Percentiles rank a stretch among this genome's conserved stretches.
These are phyloP conservation scores for Hypothenemus hampei DNA, from an alignment of 1,140 invertebrate species.

Conservation along the genomic window DNA sequence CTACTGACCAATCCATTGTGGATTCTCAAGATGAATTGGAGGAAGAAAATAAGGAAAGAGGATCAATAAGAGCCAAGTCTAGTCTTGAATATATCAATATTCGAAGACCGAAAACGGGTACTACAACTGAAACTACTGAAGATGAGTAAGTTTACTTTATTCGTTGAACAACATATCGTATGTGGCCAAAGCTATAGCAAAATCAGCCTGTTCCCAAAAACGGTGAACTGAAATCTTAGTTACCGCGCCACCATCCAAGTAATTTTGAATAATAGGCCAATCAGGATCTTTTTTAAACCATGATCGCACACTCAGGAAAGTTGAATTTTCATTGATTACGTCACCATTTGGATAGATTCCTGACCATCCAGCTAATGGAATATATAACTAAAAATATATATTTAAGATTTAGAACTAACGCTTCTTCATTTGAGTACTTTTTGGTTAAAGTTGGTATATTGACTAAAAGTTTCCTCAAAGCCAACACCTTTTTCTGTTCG, in stretches of 20 bases:
- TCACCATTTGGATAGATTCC: conserved; percentile 21
- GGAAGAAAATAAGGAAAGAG: not conserved
- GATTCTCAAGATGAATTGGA: too few species aligned
- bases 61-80: conserved; percentile 8
- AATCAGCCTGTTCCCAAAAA: conserved; percentile 24
- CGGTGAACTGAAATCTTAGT: conserved; percentile 15
- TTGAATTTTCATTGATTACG: conserved; percentile 8
- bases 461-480: not conserved
- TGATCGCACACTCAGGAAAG: conserved; percentile 18
- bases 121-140: conserved; percentile 40
- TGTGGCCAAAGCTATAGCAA: conserved; percentile 16
- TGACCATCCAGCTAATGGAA: conserved; percentile 18
- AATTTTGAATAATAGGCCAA: conserved; percentile 17
- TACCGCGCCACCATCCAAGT: conserved; percentile 15
- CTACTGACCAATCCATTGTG: not conserved
- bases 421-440: conserved; percentile 1
- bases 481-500: conserved; percentile 12
- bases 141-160: conserved; percentile 12
- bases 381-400: conserved; percentile 14
- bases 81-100: conserved; percentile 61
- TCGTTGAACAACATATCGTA: conserved; percentile 25
- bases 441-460: conserved; percentile 20
- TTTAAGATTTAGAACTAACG: not conserved
- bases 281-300: conserved; percentile 29
- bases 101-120: conserved; percentile 53